Conservation (phyloP, 1,140 invertebrate species). For the Drosophila arawakana region DNA sequence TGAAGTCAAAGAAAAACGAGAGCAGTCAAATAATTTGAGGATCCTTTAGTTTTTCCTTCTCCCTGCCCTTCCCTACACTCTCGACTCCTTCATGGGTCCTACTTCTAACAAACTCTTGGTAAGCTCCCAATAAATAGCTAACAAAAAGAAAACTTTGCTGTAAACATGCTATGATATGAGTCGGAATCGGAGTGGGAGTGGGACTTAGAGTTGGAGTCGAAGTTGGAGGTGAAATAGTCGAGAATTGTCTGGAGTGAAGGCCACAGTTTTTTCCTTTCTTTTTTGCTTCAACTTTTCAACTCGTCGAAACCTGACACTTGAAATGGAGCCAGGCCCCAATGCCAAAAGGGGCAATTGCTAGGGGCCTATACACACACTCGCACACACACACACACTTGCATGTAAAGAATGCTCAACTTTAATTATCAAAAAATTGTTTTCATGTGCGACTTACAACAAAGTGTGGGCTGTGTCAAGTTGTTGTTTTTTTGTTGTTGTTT, state of each 20-base stretch:
- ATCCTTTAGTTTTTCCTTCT: not conserved
- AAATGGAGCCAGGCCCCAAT: constrained; percentile 53
- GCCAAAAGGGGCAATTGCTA: constrained; percentile 46
- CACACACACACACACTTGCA: constrained; percentile 4
- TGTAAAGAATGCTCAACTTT: constrained; percentile 50
- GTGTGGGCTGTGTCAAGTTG: constrained; percentile 51
- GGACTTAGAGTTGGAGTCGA: not conserved
- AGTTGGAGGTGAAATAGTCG: constrained; percentile 7
- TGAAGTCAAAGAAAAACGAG: constrained; percentile 1
- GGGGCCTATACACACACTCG: constrained; percentile 12
- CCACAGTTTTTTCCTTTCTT: constrained; percentile 20
- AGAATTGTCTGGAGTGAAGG: constrained; percentile 18
- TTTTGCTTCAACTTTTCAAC: constrained; percentile 39
- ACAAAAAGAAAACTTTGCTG: constrained; percentile 13
- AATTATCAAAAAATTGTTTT: constrained; percentile 65
- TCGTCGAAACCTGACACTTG: constrained; percentile 48
- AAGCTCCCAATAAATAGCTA: constrained; percentile 14
- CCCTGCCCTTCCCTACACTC: not conserved
- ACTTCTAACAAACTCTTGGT: constrained; percentile 1
- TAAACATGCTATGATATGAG: constrained; percentile 31
- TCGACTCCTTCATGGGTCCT: not conserved
- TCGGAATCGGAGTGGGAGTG: not conserved
- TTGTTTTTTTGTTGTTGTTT: constrained; percentile 34
- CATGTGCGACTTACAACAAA: constrained; percentile 49
- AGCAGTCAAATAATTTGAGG: constrained; percentile 21